Conservation (phyloP, 2,888 invertebrate species). For the Diaprepes abbreviatus region DNA sequence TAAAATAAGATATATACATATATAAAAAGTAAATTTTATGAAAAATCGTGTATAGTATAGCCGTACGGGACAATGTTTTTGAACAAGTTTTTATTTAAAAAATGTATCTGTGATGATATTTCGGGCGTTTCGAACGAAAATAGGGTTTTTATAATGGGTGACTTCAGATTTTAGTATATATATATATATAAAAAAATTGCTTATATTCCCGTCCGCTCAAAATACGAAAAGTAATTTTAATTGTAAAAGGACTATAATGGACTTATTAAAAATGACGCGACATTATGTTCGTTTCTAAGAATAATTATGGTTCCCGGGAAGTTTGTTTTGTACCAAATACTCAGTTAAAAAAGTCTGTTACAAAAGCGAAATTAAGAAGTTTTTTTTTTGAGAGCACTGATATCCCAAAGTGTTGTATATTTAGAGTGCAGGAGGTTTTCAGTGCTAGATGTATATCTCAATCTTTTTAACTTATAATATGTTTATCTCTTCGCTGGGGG, state of each 20-base stretch:
- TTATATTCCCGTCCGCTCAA: conserved; percentile 26
- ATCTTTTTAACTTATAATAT: conserved; percentile 9
- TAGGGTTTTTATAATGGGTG: conserved; percentile 18
- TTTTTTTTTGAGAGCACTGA: neutral
- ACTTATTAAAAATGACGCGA: neutral
- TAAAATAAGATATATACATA: conserved; percentile 14
- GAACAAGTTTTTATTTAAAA: conserved; percentile 34
- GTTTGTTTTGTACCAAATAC: conserved; percentile 23
- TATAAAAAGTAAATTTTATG: conserved; percentile 7
- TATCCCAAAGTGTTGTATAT: neutral
- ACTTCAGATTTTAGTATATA: conserved; percentile 8
- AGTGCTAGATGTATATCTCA: conserved; percentile 10
- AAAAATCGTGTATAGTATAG: conserved; percentile 21
- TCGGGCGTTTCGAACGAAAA: conserved; percentile 29
- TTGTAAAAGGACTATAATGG: conserved; percentile 2
- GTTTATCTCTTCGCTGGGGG: conserved; percentile 8
- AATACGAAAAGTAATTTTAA: conserved; percentile 20
- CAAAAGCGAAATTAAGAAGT: neutral
- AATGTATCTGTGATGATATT: conserved; percentile 43
- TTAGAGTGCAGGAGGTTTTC: neutral
- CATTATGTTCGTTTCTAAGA: neutral
- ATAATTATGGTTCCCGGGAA: neutral
- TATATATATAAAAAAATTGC: conserved; percentile 13
- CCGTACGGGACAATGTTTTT: conserved; percentile 28
- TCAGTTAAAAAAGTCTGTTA: conserved; percentile 10